phyloP scores from a whole-genome alignment of 2,888 invertebrate species.

The Hesperia comma region DNA sequence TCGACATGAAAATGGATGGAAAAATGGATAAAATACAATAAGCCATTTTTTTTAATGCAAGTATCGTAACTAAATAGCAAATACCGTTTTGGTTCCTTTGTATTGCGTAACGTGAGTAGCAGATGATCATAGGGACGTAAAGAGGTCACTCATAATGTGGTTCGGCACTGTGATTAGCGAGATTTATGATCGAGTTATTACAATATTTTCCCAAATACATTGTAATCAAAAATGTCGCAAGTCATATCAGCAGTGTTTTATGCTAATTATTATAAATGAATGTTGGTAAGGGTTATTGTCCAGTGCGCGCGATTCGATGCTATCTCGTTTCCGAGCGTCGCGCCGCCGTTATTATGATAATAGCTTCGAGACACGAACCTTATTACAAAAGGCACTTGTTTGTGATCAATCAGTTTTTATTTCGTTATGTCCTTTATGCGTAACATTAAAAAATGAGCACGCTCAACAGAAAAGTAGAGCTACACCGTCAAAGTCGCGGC shows the following conservation, averaged over 20 bases:
- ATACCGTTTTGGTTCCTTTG: too few species aligned
- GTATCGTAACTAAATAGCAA: too few species aligned
- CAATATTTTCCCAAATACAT: constrained; percentile 32
- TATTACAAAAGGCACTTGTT: constrained; percentile 60
- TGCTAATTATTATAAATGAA: constrained; percentile 75
- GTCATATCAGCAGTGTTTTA: constrained; percentile 60
- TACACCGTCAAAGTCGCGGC: background rate
- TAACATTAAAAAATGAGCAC: constrained; percentile 19
- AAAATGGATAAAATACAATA: too few species aligned
- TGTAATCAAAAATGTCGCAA: constrained; percentile 51
- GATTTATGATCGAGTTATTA: constrained; percentile 24
- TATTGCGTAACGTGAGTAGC: too few species aligned
- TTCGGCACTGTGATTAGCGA: constrained; percentile 18
- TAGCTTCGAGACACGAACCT: constrained; percentile 76
- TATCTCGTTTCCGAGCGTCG: constrained; percentile 79
- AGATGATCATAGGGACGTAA: too few species aligned
- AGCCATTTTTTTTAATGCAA: too few species aligned
- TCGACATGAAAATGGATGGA: too few species aligned
- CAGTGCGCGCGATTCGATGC: constrained; percentile 78
- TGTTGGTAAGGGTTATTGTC: constrained; percentile 79
- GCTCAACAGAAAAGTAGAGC: background rate
- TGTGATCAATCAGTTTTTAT: constrained; percentile 70
- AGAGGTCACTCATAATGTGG: too few species aligned
- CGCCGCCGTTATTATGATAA: constrained; percentile 76
- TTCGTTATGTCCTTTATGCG: constrained; percentile 48